Conservation (phyloP, 2,797 vertebrate species). For the Apogon hyalosoma region DNA sequence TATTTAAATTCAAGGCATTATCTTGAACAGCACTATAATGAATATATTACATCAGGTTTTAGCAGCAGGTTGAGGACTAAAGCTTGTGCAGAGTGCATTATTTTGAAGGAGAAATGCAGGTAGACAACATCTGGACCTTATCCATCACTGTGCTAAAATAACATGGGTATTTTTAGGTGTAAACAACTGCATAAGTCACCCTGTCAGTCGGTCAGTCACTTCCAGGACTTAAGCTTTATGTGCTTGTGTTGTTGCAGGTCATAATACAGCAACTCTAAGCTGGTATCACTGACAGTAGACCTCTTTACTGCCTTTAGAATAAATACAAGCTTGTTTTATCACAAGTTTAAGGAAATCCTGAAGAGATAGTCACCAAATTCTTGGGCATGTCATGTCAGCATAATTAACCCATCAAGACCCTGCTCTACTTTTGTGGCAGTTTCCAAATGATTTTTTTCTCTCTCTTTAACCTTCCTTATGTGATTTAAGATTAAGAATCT, state of each 20-base stretch:
- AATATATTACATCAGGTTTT: not conserved
- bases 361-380: too few relatives aligned
- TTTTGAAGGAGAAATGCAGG: slow-evolving; percentile 24
- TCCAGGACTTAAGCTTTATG: slow-evolving; percentile 8
- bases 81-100: not conserved
- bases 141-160: slow-evolving; percentile 43
- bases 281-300: not conserved
- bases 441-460: too few relatives aligned
- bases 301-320: too few relatives aligned
- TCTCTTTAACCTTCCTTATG: too few relatives aligned
- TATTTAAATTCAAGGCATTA: not conserved
- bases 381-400: too few relatives aligned
- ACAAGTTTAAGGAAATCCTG: too few relatives aligned
- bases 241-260: too few relatives aligned
- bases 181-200: slow-evolving; percentile 31
- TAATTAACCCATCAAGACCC: too few relatives aligned
- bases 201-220: slow-evolving; percentile 40
- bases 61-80: not conserved
- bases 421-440: too few relatives aligned
- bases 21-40: not conserved
- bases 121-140: slow-evolving; percentile 23
- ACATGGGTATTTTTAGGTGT: slow-evolving; percentile 36
- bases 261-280: not conserved
- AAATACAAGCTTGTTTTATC: too few relatives aligned
- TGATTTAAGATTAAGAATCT: too few relatives aligned